Evolutionary conservation across 2,888 invertebrate species (phyloP).

Genomic region (Cinara cedri): DNA sequence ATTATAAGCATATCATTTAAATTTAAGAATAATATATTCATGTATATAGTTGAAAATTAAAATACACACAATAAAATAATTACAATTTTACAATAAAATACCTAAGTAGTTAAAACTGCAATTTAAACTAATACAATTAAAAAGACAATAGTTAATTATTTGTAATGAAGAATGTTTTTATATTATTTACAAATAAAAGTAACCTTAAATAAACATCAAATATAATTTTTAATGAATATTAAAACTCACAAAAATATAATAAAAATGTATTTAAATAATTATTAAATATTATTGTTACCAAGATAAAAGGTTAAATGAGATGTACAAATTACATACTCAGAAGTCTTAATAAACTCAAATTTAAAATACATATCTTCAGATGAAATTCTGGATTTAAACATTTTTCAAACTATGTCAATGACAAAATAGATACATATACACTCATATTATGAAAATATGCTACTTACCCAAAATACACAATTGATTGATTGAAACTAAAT

Average conservation of each 20-base stretch:
- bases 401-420: neutral
- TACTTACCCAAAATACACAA: neutral
- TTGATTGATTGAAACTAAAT: neutral
- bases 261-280: neutral
- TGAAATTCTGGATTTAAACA: neutral
- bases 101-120: neutral
- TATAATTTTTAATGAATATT: neutral
- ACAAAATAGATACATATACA: neutral
- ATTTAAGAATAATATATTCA: neutral
- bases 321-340: neutral
- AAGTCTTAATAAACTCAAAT: constrained; percentile 12
- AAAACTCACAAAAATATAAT: constrained; percentile 18
- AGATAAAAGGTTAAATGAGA: neutral
- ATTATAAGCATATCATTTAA: neutral
- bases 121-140: constrained; percentile 3
- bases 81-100: neutral
- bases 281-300: neutral
- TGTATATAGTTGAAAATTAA: neutral
- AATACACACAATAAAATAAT: neutral
- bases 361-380: constrained; percentile 24
- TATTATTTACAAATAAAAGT: neutral
- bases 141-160: constrained; percentile 6
- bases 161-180: neutral
- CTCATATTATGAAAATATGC: neutral
- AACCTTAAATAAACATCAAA: constrained; percentile 34